Percentiles rank a stretch among this genome's conserved stretches.
These are phyloP conservation scores for Pentalonia nigronervosa DNA, from an alignment of 1,140 invertebrate species.

Conservation along the genomic window DNA sequence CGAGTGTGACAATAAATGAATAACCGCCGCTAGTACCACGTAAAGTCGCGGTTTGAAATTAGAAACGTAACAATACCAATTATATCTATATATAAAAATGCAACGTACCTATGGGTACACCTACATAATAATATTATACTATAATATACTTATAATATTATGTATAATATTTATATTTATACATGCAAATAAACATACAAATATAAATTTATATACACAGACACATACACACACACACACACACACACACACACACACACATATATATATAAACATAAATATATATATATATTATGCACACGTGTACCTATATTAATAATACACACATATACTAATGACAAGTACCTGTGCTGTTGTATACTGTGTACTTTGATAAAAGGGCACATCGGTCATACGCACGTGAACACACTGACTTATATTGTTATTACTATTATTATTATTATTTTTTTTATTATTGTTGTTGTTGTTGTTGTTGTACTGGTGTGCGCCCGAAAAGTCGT, in stretches of 20 bases:
- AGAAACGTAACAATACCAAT: neutral
- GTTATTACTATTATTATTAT: neutral
- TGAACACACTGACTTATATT: neutral
- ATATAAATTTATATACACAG: neutral
- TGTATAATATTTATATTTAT: neutral
- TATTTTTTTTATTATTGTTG: neutral
- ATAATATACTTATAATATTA: neutral
- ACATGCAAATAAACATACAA: neutral
- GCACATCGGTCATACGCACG: constrained; percentile 42
- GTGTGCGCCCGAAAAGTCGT: constrained; percentile 14
- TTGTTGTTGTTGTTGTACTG: neutral
- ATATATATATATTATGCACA: neutral
- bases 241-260: neutral
- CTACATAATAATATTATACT: neutral
- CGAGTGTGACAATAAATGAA: no score
- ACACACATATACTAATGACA: neutral
- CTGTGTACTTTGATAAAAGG: constrained; percentile 9
- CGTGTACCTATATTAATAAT: neutral
- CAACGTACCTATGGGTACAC: neutral
- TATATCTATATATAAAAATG: no score
- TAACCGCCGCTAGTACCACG: no score
- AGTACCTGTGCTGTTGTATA: constrained; percentile 36
- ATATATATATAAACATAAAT: neutral
- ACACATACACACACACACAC: neutral
- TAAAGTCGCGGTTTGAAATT: neutral